These are phyloP conservation scores for Entomobrya proxima DNA, from an alignment of 2,888 invertebrate genomes.

Conservation along the genomic window DNA sequence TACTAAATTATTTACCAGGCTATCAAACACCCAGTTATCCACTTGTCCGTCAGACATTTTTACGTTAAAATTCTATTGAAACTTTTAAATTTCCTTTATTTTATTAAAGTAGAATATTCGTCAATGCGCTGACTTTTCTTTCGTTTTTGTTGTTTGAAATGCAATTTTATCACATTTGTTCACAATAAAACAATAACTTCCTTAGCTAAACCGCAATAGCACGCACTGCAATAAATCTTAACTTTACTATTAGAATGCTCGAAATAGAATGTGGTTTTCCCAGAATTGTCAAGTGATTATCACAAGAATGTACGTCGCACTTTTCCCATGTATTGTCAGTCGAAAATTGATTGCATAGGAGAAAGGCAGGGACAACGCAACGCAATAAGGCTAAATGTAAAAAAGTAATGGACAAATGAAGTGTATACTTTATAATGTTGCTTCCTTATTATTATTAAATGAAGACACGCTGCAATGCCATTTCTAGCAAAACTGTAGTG, in stretches of 20 bases:
- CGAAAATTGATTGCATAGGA: not conserved
- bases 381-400: too few relatives aligned
- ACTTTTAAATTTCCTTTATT: not conserved
- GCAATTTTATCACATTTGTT: not conserved
- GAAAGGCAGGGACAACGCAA: not conserved
- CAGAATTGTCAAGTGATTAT: not conserved
- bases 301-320: not conserved
- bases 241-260: not conserved
- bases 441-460: too few relatives aligned
- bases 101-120: not conserved
- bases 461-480: too few relatives aligned
- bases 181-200: too few relatives aligned
- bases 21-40: constrained; percentile 92
- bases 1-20: constrained; percentile 81
- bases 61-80: not conserved
- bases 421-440: too few relatives aligned
- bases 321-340: not conserved
- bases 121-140: not conserved
- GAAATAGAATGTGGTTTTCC: not conserved
- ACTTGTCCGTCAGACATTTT: constrained; percentile 79
- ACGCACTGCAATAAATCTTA: too few relatives aligned
- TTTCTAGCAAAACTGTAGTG: too few relatives aligned
- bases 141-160: not conserved
- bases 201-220: too few relatives aligned
- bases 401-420: too few relatives aligned